phyloP scores from a whole-genome alignment of 2,888 invertebrate genomes.

The Leucophora obtusa region DNA sequence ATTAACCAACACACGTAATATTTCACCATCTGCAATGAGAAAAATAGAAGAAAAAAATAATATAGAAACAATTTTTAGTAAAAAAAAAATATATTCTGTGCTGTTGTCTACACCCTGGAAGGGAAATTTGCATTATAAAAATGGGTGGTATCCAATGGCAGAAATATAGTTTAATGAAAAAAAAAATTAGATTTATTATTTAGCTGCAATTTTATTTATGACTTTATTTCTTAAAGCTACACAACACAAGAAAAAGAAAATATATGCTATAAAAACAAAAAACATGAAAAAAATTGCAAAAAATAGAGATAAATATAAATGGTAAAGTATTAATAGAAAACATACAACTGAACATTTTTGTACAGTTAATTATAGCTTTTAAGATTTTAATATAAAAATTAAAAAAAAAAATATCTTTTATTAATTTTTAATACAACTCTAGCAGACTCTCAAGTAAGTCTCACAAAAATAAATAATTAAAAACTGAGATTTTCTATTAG shows the following conservation, averaged over 20 bases:
- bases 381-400: too few species aligned
- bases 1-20: conserved; percentile 81
- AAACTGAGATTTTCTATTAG: too few species aligned
- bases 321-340: conserved; percentile 54
- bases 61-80: conserved; percentile 16
- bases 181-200: conserved; percentile 60
- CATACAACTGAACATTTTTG: not conserved
- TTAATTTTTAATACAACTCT: too few species aligned
- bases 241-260: conserved; percentile 34
- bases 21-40: conserved; percentile 77
- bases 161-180: conserved; percentile 17
- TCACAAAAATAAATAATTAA: too few species aligned
- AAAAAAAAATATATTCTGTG: conserved; percentile 30
- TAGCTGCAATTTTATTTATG: conserved; percentile 64
- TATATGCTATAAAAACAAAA: not conserved
- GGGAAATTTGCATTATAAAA: not conserved
- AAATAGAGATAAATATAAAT: conserved; percentile 53
- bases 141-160: conserved; percentile 12
- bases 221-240: conserved; percentile 61
- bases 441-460: too few species aligned
- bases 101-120: conserved; percentile 26
- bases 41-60: conserved; percentile 23
- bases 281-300: not conserved
- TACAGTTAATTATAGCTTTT: too few species aligned
- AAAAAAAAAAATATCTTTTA: too few species aligned